Conservation (phyloP, 2,888 invertebrate genomes). For the Epirrhoe tristata region DNA sequence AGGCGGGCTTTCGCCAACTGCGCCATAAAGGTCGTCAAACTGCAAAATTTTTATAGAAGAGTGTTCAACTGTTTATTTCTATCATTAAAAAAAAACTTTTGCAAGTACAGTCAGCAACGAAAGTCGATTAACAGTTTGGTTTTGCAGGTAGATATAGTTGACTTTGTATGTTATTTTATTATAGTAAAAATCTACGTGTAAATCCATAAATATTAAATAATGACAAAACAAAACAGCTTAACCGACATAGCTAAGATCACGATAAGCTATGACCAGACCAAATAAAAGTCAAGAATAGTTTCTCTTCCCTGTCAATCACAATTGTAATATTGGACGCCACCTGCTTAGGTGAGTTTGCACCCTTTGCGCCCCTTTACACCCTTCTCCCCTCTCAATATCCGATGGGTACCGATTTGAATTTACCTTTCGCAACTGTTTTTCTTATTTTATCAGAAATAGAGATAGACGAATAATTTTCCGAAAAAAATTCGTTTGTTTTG, state of each 20-base stretch:
- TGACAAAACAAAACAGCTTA: background rate
- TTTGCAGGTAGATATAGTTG: too few species aligned
- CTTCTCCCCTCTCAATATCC: constrained; percentile 36
- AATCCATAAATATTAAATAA: too few species aligned
- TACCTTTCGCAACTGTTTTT: constrained; percentile 38
- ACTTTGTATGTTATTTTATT: too few species aligned
- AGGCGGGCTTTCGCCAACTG: too few species aligned
- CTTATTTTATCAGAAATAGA: constrained; percentile 14
- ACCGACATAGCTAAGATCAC: background rate
- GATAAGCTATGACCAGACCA: constrained; percentile 10
- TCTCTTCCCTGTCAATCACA: constrained; percentile 43
- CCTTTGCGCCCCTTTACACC: constrained; percentile 26
- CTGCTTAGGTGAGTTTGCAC: constrained; percentile 39
- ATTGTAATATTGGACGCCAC: constrained; percentile 41
- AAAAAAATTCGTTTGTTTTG: background rate
- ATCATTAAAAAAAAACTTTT: too few species aligned
- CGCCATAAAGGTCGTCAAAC: too few species aligned
- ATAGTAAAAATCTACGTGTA: too few species aligned
- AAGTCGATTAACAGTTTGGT: too few species aligned
- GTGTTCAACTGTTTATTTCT: too few species aligned
- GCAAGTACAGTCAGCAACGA: too few species aligned
- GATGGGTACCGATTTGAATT: constrained; percentile 40
- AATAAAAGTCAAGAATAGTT: constrained; percentile 38
- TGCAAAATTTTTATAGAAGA: too few species aligned
- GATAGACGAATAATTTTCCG: constrained; percentile 8